phyloP scores from a whole-genome alignment of 2,113 vertebrate species.

The Crotalus viridis region DNA sequence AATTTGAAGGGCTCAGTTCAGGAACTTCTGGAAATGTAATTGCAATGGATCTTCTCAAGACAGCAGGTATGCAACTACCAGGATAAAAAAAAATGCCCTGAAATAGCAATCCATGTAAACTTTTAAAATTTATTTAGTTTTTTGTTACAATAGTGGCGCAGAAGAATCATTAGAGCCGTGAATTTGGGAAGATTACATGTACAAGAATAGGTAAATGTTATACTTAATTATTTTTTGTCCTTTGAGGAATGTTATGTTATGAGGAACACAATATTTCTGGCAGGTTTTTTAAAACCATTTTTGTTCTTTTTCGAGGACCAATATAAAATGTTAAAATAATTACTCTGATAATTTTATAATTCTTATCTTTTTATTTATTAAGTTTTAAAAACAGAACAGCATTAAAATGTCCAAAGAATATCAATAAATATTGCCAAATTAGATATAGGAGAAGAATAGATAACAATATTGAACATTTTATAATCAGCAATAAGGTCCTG shows the following conservation, averaged over 20 bases:
- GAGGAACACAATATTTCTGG: background rate
- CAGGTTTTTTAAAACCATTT: background rate
- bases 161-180: background rate
- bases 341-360: background rate
- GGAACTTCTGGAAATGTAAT: background rate
- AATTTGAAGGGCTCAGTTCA: background rate
- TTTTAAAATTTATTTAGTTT: background rate
- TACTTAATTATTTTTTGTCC: background rate
- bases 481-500: background rate
- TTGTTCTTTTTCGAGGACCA: background rate
- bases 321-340: background rate
- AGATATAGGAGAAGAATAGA: background rate
- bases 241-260: background rate
- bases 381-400: background rate
- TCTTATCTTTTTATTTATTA: background rate
- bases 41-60: background rate
- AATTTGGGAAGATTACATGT: background rate
- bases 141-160: background rate
- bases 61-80: background rate
- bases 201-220: background rate
- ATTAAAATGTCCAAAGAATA: background rate
- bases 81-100: background rate
- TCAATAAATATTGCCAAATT: background rate
- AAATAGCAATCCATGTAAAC: background rate
- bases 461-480: background rate